Evolutionary conservation across 37 sponge, comb jelly and placozoan genomes (phyloP), one percentile per base, ranked within the genome.

Genomic region (Dysidea cf. avara): DNA sequence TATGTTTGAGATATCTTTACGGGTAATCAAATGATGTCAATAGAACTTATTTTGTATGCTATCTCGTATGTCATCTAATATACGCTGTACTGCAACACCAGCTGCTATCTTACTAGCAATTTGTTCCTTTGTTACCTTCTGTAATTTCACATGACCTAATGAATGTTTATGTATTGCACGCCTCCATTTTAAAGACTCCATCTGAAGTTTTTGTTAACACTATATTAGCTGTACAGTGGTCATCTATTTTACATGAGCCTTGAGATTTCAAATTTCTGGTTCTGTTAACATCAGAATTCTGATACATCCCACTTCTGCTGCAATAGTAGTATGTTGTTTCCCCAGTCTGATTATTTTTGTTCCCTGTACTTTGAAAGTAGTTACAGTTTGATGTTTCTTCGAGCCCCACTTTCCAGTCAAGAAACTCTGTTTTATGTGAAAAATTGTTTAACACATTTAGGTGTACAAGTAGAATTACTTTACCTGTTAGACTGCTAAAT

Each of bases 41-140:
- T 54, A 25, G 56, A 54, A 54, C 24, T 54, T 5, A 6, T 54
- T 25, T 25, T 25, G 21, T 21, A 54, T 21, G 3, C 7, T 43
- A 43, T 43, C 46, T 43, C 9, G 5, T 43, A 12, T 43, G 46
- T 5, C 9, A 9, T 43, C 5, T 5, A 43, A 43, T 43, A 5
- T 43, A 43, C 46, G 46, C 9, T 5, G 7, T 5, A 12, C 5
- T 43, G 9, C 9, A 43, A 12, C 9, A 21, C 56, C 6, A 25
- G 56, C 51, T n/a, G 26, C 62, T 55, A 79, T n/a, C 39, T 79
- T 64, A 7, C 30, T 61, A 59, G 71, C 80, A 48, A 79, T 69
- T 46, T 39, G 30, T 46, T 20, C 9, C 12, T 49, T 22, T 43
- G 16, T 61, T 30, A 48, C 33, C 17, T 69, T 62, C n/a, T 7